Evolutionary conservation across 1,140 invertebrate genomes (phyloP), one percentile per base, ranked within the genome.

Genomic region (Mizuhopecten yessoensis): DNA sequence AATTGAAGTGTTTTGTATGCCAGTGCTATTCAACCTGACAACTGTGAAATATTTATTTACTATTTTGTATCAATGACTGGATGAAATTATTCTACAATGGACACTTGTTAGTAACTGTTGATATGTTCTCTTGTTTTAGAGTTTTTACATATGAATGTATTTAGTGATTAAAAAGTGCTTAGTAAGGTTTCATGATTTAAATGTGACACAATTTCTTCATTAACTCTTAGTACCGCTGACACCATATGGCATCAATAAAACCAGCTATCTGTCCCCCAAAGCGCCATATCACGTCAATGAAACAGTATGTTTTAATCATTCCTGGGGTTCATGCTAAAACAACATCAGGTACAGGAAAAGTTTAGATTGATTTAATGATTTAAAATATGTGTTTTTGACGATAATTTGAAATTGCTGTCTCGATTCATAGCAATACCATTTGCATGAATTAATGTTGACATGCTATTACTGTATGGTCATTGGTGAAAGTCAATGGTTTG

Each of bases 371-470:
- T n/a, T 75, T 29, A 57, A 75, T 75, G n/a, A 75, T n/a, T 17
- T 45, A 13, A 17, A 45, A 17, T 5, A 29, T 75, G n/a, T 75
- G 57, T 75, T 75, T 29, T 45, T 45, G 9, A n/a, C 5, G 20
- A 49, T 49, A 20, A 49, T n/a, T n/a, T 29, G 57, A 75, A 75
- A 75, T 75, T 75, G 11, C 57, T 75, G 57, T 75, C 57, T 75
- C 57, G 29, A 75, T 75, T 75, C 57, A 75, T 75, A 75, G 57
- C 57, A 75, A 29, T 75, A 29, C 29, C 5, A n/a, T 75, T 29
- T 29, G 57, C 57, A 29, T 75, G 2, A 29, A 75, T 75, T 75
- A 0, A n/a, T 75, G 57, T 75, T 75, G n/a, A 75, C n/a, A 75
- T 75, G n/a, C 57, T 75, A 29, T 15, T 75, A n/a, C 57, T 75